A percentile compares a stretch with the other conserved stretches of the same genome.
phyloP scores from a whole-genome alignment of 2,888 invertebrate genomes.

The Pyrrhosoma nymphula region DNA sequence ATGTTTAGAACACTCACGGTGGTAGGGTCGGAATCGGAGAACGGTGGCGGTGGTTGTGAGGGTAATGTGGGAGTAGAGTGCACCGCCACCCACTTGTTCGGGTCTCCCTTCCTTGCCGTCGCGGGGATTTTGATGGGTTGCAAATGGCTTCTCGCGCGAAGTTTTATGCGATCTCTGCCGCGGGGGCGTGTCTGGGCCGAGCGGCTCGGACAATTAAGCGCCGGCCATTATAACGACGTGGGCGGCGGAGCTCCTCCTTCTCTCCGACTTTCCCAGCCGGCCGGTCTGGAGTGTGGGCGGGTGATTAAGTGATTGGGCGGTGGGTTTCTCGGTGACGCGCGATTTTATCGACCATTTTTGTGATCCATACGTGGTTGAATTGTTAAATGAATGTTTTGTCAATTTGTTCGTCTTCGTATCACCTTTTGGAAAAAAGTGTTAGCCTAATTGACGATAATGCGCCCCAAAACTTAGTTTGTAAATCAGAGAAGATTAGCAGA shows the following conservation, averaged over 20 bases:
- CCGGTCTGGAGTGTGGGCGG: no score
- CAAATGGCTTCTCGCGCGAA: slow-evolving; percentile 3
- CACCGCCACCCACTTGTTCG: no score
- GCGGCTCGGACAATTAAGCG: background rate
- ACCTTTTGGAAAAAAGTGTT: no score
- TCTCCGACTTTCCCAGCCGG: background rate
- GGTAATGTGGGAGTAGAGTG: background rate
- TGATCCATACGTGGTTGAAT: no score
- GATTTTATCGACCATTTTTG: no score
- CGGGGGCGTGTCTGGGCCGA: background rate
- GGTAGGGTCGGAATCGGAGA: background rate
- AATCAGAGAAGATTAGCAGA: no score
- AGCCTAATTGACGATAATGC: no score
- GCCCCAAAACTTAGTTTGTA: no score
- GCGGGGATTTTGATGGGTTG: background rate
- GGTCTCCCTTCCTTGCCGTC: no score
- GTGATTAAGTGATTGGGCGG: background rate
- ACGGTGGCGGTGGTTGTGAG: background rate
- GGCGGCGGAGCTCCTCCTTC: background rate
- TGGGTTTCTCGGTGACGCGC: background rate
- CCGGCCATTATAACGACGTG: background rate
- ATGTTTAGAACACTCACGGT: background rate
- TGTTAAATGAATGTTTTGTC: no score
- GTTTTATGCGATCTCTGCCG: background rate
- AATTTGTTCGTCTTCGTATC: no score